Evolutionary conservation across 2,888 invertebrate species (phyloP).

Genomic region (Eulithis prunata): DNA sequence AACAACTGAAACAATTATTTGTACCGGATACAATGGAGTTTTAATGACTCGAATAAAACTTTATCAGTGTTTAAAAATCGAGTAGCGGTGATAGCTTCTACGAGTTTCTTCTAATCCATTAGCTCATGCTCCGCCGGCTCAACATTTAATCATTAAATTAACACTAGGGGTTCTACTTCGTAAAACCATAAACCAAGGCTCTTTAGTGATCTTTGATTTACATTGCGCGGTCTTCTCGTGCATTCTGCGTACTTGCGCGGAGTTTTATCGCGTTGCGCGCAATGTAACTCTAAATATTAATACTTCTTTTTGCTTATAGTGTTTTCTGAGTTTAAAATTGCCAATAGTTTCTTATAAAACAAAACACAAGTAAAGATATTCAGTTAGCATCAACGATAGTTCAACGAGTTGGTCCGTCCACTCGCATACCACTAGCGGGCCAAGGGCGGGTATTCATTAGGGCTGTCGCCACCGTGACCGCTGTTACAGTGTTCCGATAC

Average conservation of each 20-base stretch:
- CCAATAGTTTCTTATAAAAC: no score
- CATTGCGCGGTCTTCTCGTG: no score
- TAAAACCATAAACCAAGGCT: no score
- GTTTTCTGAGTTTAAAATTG: no score
- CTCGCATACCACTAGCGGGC: not conserved
- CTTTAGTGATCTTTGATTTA: no score
- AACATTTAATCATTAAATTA: slow-evolving; percentile 49
- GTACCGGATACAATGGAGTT: no score
- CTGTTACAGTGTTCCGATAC: slow-evolving; percentile 16
- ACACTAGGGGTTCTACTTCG: slow-evolving; percentile 7
- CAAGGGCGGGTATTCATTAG: slow-evolving; percentile 25
- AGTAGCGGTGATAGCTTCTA: slow-evolving; percentile 1
- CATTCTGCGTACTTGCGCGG: no score
- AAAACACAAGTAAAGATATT: no score
- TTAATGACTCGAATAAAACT: not conserved
- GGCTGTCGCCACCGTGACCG: slow-evolving; percentile 21
- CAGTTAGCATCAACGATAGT: not conserved
- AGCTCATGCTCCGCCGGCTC: slow-evolving; percentile 28
- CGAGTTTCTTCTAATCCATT: slow-evolving; percentile 21
- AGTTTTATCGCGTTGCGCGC: no score
- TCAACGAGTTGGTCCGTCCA: not conserved
- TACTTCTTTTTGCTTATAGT: no score
- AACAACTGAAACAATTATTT: no score
- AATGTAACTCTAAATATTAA: no score
- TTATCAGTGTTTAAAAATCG: slow-evolving; percentile 1